Evolutionary conservation across 2,797 vertebrate genomes (phyloP).

Genomic region (Amazona finschi): DNA sequence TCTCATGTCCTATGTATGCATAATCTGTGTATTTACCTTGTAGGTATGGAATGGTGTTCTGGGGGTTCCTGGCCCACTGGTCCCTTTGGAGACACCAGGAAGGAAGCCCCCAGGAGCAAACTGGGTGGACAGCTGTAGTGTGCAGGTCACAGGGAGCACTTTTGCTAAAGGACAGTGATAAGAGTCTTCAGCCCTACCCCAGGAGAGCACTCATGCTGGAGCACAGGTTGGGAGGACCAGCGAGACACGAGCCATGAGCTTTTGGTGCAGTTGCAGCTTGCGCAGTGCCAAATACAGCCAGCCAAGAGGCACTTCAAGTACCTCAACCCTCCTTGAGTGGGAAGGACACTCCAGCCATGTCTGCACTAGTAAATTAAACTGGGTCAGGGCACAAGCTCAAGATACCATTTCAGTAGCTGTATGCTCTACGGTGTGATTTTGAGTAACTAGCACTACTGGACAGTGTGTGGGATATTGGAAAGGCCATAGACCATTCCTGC

Average conservation of each 20-base stretch:
- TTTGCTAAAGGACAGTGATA: neutral
- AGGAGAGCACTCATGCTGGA: accelerated
- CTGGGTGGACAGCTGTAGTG: neutral
- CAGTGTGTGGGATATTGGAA: neutral
- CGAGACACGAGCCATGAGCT: accelerated
- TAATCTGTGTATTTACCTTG: neutral
- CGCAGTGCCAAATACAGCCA: neutral
- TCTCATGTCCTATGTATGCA: accelerated
- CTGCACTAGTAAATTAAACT: neutral
- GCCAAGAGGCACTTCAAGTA: neutral
- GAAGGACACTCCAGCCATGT: neutral
- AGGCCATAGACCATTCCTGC: accelerated
- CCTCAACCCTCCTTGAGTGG: neutral
- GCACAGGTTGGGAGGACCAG: neutral
- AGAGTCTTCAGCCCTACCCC: neutral
- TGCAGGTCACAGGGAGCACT: neutral
- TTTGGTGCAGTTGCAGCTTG: neutral
- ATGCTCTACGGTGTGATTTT: accelerated
- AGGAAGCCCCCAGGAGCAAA: neutral
- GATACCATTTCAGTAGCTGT: neutral
- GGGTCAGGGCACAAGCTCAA: neutral
- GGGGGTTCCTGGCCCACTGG: neutral
- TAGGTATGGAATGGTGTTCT: neutral
- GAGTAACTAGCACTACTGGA: neutral
- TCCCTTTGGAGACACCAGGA: neutral